A percentile compares a stretch with the other conserved stretches of the same genome.
Conservation (phyloP, 2,113 vertebrate species). For the Ictalurus punctatus region DNA sequence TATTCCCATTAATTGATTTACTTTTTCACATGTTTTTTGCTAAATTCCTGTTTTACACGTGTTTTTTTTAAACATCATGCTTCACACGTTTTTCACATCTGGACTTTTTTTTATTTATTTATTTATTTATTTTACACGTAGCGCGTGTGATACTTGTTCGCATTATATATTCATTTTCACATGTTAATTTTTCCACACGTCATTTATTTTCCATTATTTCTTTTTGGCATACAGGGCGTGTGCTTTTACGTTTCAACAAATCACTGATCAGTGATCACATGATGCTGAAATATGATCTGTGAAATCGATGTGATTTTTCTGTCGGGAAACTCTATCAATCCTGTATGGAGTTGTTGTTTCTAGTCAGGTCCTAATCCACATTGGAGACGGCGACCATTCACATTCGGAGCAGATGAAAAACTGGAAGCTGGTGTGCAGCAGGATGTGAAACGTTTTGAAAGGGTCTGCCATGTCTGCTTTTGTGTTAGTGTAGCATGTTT, state of each 20-base stretch:
- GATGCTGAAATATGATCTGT: neutral
- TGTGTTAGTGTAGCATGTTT: constrained; percentile 56
- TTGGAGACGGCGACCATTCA: neutral
- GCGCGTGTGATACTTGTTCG: neutral
- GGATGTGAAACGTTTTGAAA: constrained; percentile 40
- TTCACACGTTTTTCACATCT: neutral
- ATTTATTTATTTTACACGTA: neutral
- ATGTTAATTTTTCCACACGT: neutral
- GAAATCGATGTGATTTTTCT: neutral
- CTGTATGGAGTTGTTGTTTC: neutral
- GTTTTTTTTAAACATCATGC: neutral
- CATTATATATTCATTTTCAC: neutral
- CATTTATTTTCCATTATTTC: neutral
- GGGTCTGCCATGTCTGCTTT: constrained; percentile 58
- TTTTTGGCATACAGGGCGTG: neutral
- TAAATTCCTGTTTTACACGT: neutral
- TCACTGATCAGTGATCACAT: neutral
- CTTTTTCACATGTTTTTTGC: neutral
- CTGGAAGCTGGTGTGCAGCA: neutral
- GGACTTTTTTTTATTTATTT: neutral
- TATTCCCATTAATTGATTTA: neutral
- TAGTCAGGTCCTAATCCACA: neutral
- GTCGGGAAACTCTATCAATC: neutral
- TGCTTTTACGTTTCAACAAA: neutral
- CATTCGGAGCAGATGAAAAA: constrained; percentile 12